These are phyloP conservation scores for Sebastiscus albofasciatus DNA, from an alignment of 2,797 vertebrate genomes.

Conservation along the genomic window DNA sequence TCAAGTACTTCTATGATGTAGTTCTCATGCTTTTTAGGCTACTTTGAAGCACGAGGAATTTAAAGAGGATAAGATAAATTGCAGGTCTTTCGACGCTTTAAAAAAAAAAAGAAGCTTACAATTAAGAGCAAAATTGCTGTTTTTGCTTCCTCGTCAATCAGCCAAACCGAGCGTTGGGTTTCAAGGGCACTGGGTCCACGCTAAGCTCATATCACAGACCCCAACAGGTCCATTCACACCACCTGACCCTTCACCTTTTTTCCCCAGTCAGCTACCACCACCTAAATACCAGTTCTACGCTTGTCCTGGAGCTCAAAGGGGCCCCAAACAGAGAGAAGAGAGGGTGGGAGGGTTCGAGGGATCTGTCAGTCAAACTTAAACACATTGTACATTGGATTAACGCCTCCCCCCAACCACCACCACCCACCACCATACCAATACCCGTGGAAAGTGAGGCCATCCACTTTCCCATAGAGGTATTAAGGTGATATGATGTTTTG, in stretches of 20 bases:
- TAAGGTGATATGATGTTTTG: constrained; percentile 46
- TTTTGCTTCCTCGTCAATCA: neutral
- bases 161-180: neutral
- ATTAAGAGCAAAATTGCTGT: neutral
- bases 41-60: constrained; percentile 8
- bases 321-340: constrained; percentile 39
- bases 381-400: constrained; percentile 79
- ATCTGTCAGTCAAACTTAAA: constrained; percentile 77
- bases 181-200: constrained; percentile 25
- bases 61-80: neutral
- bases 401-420: neutral
- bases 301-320: constrained; percentile 59
- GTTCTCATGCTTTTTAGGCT: constrained; percentile 4
- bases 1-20: neutral
- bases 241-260: constrained; percentile 71
- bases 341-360: constrained; percentile 31
- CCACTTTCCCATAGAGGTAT: constrained; percentile 67
- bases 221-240: constrained; percentile 52
- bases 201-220: constrained; percentile 41
- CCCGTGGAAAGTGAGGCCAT: constrained; percentile 66
- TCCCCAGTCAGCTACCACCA: constrained; percentile 39
- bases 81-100: neutral
- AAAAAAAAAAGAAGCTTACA: neutral
- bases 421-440: constrained; percentile 29
- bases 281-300: constrained; percentile 59